These are phyloP conservation scores for Drosophila mojavensis DNA, from an alignment of 1,140 invertebrate genomes.

Conservation along the genomic window DNA sequence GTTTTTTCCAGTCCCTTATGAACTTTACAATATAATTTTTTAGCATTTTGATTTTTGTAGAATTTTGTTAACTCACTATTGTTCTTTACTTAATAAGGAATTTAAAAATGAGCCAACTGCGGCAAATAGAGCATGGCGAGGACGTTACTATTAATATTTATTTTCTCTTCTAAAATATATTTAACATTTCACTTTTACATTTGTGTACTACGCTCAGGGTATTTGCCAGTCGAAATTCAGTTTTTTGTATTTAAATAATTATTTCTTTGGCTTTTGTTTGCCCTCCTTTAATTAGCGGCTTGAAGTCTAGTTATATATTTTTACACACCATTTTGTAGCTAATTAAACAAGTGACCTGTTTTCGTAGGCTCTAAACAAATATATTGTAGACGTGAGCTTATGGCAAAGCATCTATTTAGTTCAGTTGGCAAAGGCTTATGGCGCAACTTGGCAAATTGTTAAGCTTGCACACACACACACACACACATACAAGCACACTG, in stretches of 20 bases:
- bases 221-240: background rate
- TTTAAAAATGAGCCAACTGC: too few species aligned
- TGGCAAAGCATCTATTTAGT: conserved; percentile 2
- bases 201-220: background rate
- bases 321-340: background rate
- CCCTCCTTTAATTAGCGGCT: conserved; percentile 20
- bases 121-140: too few species aligned
- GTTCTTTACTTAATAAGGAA: too few species aligned
- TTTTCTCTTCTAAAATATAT: background rate
- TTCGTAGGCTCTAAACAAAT: conserved; percentile 7
- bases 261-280: conserved; percentile 4
- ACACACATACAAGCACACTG: background rate
- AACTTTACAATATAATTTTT: too few species aligned
- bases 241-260: background rate
- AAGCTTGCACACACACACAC: background rate
- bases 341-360: conserved; percentile 35
- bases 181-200: background rate
- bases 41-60: too few species aligned
- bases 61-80: too few species aligned
- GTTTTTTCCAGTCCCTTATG: too few species aligned
- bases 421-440: conserved; percentile 5
- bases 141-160: too few species aligned
- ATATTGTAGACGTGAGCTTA: conserved; percentile 13
- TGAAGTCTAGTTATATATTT: background rate
- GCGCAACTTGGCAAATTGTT: conserved; percentile 4